Percentiles rank a stretch among this genome's conserved stretches.
These are phyloP conservation scores for Mustelus asterias DNA, from an alignment of 2,113 vertebrate species.

Conservation along the genomic window DNA sequence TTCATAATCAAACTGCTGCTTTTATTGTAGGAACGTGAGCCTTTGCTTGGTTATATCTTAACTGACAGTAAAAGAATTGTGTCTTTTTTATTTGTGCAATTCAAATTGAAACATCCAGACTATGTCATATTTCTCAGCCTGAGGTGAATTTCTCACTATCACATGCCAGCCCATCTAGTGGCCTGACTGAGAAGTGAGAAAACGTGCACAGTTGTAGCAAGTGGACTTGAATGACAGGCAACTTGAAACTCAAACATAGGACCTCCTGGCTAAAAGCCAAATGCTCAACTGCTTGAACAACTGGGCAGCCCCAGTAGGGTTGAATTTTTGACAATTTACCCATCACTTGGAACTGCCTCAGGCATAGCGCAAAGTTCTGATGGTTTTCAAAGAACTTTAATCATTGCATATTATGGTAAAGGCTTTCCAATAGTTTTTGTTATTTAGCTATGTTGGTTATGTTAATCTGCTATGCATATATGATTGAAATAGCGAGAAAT, in stretches of 20 bases:
- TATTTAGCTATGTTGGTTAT: background rate
- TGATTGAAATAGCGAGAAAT: conserved; percentile 12
- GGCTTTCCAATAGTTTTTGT: background rate
- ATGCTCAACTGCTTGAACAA: conserved; percentile 14
- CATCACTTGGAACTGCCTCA: conserved; percentile 31
- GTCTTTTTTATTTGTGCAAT: background rate
- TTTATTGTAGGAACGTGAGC: conserved; percentile 6
- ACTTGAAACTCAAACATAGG: conserved; percentile 7
- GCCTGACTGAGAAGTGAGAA: conserved; percentile 19
- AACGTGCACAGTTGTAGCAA: background rate
- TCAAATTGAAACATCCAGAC: background rate
- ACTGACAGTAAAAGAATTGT: conserved; percentile 7
- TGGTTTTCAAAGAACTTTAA: conserved; percentile 30
- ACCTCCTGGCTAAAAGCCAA: conserved; percentile 31
- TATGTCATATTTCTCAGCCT: background rate
- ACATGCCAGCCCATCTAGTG: conserved; percentile 14
- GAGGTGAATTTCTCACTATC: background rate
- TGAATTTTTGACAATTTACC: conserved; percentile 36
- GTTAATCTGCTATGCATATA: background rate
- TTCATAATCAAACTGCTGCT: background rate
- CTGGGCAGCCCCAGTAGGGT: conserved; percentile 26
- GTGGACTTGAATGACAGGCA: conserved; percentile 27
- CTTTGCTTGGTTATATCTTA: background rate
- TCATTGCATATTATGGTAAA: background rate
- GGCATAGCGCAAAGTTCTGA: conserved; percentile 18